These are phyloP conservation scores for Goniozus legneri DNA, from an alignment of 1,140 invertebrate genomes.

Conservation along the genomic window DNA sequence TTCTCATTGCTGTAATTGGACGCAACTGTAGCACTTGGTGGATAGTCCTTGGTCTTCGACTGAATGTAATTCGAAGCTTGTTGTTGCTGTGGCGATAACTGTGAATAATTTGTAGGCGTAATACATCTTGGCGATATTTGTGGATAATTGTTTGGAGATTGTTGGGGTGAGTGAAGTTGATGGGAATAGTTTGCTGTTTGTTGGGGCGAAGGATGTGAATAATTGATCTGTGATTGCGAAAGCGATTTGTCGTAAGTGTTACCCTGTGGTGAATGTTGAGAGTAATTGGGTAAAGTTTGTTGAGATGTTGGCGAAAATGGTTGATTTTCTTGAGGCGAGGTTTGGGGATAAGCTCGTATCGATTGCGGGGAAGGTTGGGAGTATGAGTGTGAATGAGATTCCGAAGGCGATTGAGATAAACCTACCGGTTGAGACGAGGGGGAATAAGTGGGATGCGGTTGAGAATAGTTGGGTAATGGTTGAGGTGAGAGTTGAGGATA, in stretches of 20 bases:
- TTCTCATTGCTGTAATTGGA: conserved; percentile 32
- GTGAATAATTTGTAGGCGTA: conserved; percentile 30
- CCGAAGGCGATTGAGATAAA: conserved; percentile 28
- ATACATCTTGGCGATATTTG: no score
- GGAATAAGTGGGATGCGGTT: no score
- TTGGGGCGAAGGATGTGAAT: conserved; percentile 19
- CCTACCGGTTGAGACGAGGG: not conserved
- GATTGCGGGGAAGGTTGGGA: conserved; percentile 13
- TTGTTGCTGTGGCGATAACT: conserved; percentile 31
- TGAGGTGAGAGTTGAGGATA: conserved; percentile 27
- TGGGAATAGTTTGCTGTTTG: conserved; percentile 15
- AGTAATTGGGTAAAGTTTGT: conserved; percentile 22
- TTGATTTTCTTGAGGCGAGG: no score
- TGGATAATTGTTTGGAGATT: not conserved
- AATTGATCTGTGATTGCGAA: not conserved
- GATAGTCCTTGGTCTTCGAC: conserved; percentile 36
- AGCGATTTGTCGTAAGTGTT: not conserved
- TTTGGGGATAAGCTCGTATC: no score
- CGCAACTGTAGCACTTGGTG: conserved; percentile 3
- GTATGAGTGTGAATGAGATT: conserved; percentile 21
- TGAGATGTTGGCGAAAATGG: no score
- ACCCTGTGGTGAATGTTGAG: conserved; percentile 6
- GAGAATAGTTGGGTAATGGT: conserved; percentile 19
- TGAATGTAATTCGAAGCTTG: conserved; percentile 33
- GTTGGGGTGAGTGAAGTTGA: conserved; percentile 24